Conservation (phyloP, 2,797 vertebrate species). For the Ataeniobius toweri region DNA sequence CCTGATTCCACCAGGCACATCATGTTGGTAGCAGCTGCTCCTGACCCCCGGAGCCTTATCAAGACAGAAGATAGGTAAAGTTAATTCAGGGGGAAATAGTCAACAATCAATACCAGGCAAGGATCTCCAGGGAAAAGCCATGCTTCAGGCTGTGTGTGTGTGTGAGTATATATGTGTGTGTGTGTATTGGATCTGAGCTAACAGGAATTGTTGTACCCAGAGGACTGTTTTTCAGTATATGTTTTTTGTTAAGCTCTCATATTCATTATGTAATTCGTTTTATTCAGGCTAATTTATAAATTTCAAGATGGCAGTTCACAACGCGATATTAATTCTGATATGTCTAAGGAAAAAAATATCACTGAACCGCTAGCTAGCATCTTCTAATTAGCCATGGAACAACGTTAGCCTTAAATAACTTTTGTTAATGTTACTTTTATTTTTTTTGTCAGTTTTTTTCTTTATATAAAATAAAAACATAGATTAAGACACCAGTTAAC, state of each 20-base stretch:
- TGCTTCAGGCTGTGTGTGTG: no score
- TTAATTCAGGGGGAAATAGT: background rate
- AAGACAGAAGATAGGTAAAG: background rate
- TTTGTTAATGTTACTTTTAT: background rate
- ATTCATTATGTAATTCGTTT: background rate
- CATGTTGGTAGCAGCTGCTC: slow-evolving; percentile 96
- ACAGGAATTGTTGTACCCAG: background rate
- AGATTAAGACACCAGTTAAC: no score
- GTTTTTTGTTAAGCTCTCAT: background rate
- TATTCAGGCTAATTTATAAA: background rate
- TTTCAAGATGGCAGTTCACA: background rate
- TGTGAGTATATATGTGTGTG: no score
- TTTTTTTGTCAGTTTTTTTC: background rate
- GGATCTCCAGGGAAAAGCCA: background rate
- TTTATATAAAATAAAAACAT: no score
- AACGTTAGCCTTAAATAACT: no score
- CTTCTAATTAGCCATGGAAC: background rate
- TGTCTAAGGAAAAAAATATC: background rate
- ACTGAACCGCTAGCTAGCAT: background rate
- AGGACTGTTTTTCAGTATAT: background rate
- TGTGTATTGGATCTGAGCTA: background rate
- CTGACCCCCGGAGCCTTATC: slow-evolving; percentile 88
- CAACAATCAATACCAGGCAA: background rate
- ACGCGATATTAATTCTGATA: background rate
- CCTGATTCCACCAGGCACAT: slow-evolving; percentile 94